Conservation (phyloP, 2,113 vertebrate genomes). For the Aepyceros melampus region DNA sequence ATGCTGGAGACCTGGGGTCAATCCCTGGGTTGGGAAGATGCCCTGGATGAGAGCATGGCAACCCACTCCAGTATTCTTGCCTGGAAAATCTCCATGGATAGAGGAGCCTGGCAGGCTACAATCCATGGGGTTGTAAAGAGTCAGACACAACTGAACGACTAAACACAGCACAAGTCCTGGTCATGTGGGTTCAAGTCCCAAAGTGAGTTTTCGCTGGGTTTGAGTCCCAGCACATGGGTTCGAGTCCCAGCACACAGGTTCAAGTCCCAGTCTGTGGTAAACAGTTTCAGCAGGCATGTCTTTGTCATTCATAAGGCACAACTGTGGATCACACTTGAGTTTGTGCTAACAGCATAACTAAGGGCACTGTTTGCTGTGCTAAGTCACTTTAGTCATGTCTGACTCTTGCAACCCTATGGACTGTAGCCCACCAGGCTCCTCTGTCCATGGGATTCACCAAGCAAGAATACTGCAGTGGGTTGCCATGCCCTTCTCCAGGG, state of each 20-base stretch:
- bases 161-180: not conserved
- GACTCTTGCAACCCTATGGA: not conserved
- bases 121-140: not conserved
- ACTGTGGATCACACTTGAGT: not conserved
- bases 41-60: not conserved
- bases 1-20: not conserved
- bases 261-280: not conserved
- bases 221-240: not conserved
- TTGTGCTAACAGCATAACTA: not conserved
- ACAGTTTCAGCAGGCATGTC: not conserved
- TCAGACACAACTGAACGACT: accelerated
- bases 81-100: not conserved
- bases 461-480: not conserved
- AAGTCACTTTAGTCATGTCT: not conserved
- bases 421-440: not conserved
- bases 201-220: not conserved
- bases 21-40: not conserved
- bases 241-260: not conserved
- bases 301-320: not conserved
- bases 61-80: not conserved
- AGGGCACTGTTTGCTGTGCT: not conserved
- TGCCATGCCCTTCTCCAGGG: not conserved
- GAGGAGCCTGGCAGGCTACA: not conserved
- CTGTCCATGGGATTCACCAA: not conserved
- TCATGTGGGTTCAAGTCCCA: not conserved